Percentiles rank a stretch among this genome's conserved stretches.
These are phyloP conservation scores for Mormyrus hasselquistii DNA, from an alignment of 2,797 vertebrate genomes.

Conservation along the genomic window DNA sequence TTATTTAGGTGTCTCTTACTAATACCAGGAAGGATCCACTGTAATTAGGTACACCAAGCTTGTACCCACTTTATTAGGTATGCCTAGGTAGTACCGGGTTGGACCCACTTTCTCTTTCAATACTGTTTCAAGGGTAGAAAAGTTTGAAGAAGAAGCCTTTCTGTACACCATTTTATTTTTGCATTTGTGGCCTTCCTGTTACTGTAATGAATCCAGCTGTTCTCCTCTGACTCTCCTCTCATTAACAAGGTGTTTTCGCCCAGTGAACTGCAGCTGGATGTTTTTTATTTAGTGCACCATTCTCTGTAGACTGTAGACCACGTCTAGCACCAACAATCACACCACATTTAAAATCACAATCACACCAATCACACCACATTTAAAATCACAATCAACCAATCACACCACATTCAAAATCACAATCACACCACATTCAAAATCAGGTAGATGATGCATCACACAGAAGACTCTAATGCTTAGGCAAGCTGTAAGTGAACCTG, in stretches of 20 bases:
- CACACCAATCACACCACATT: no score
- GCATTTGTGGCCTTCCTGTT: background rate
- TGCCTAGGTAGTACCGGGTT: background rate
- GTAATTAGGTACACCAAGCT: background rate
- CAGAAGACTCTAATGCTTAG: background rate
- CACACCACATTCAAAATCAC: no score
- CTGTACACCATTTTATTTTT: background rate
- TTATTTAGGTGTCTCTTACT: background rate
- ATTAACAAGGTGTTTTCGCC: background rate
- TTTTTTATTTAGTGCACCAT: background rate
- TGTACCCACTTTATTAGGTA: background rate
- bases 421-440: background rate
- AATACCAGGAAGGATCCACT: background rate
- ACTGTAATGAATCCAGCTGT: background rate
- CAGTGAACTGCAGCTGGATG: background rate
- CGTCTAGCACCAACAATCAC: background rate
- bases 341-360: background rate
- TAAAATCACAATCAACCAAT: no score
- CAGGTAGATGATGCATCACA: background rate
- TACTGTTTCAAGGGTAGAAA: background rate
- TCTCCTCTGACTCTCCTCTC: background rate
- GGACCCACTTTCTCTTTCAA: background rate
- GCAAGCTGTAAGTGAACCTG: background rate
- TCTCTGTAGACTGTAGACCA: background rate
- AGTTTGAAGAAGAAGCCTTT: background rate